Conservation (phyloP, 2,888 invertebrate species). For the Melanargia galathea region DNA sequence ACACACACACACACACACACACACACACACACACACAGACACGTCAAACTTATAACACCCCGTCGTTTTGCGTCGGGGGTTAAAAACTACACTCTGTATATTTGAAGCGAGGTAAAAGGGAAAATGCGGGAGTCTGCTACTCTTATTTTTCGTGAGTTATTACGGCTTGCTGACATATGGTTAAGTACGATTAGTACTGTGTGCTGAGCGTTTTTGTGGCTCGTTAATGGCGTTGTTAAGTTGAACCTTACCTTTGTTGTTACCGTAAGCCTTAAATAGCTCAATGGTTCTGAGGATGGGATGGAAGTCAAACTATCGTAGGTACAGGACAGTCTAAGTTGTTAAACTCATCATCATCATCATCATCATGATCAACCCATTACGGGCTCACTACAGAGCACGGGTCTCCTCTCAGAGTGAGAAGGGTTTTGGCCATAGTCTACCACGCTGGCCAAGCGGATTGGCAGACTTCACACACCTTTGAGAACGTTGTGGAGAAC, state of each 20-base stretch:
- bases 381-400: too few species aligned
- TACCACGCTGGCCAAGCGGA: too few species aligned
- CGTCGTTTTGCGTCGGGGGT: too few species aligned
- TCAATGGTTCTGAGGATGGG: background rate
- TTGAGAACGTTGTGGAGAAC: too few species aligned
- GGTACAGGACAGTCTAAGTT: background rate
- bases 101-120: slow-evolving; percentile 8
- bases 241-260: slow-evolving; percentile 4
- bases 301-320: background rate
- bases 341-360: background rate
- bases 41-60: too few species aligned
- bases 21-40: too few species aligned
- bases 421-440: too few species aligned
- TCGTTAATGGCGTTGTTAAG: slow-evolving; percentile 12
- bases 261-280: background rate
- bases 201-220: slow-evolving; percentile 19
- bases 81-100: slow-evolving; percentile 3
- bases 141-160: slow-evolving; percentile 24
- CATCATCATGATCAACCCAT: too few species aligned
- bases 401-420: too few species aligned
- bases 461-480: too few species aligned
- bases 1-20: too few species aligned
- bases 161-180: slow-evolving; percentile 25
- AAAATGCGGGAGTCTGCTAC: background rate
- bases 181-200: slow-evolving; percentile 24